A percentile compares a stretch with the other conserved stretches of the same genome.
phyloP scores from a whole-genome alignment of 2,113 vertebrate species.

The Capra hircus region DNA sequence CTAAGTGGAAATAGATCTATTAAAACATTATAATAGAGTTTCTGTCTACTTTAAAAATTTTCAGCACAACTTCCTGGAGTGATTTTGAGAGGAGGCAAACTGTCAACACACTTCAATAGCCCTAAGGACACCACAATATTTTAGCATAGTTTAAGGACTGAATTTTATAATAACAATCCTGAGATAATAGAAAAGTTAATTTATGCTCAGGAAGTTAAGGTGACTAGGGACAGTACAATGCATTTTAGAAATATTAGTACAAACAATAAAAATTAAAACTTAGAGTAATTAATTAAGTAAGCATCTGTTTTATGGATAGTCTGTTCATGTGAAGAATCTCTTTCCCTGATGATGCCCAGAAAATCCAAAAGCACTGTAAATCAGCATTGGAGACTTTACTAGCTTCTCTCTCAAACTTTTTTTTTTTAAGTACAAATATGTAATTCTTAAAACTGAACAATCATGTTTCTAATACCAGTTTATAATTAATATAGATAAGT shows the following conservation, averaged over 20 bases:
- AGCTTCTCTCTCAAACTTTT: background rate
- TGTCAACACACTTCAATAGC: background rate
- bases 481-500: background rate
- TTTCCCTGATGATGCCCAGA: background rate
- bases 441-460: conserved; percentile 15
- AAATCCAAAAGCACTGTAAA: background rate
- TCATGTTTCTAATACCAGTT: background rate
- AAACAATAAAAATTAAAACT: conserved; percentile 13
- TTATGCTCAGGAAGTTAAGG: background rate
- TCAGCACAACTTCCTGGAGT: background rate
- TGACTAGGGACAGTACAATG: background rate
- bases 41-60: background rate
- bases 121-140: background rate
- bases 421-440: background rate
- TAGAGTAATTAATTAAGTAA: background rate
- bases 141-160: background rate
- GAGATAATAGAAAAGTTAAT: background rate
- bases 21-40: background rate
- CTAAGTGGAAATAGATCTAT: background rate
- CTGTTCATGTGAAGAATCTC: background rate
- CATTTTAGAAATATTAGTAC: conserved; percentile 7
- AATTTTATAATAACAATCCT: background rate
- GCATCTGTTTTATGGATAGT: background rate
- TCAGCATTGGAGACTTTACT: background rate
- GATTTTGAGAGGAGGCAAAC: background rate